Base-by-base conservation (phyloP, 2,888 invertebrate genomes). In the Melanostoma scalare region DNA sequence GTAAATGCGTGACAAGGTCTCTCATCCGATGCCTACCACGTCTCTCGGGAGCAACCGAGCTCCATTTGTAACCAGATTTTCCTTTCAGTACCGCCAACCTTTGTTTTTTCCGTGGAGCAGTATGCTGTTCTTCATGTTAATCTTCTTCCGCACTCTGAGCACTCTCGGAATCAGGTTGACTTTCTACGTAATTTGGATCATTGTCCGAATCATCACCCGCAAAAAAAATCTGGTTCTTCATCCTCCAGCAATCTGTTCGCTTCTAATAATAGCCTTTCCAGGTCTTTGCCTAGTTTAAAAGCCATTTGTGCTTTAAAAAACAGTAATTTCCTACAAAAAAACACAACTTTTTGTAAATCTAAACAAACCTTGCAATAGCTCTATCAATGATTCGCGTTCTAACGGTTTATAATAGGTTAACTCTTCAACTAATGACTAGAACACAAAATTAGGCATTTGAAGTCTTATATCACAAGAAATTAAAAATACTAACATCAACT, bases 121-220 rank as follows among this genome's bases (percentile, higher is more conserved):
- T 50, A 71, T 38, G 50, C 33, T 10, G 8, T 31, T 56, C 56
- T 35, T 56, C 40, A 56, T 58, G n/a, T 48, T 65, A 40, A 36
- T 55, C 48, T 38, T 56, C 48, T 40, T 46, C 65, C 40, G 55
- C 48, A 56, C 65, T 74, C 56, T 65, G 40, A 6, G 42, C 52
- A 53, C 53, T n/a, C n/a, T n/a, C n/a, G n/a, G n/a, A n/a, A n/a
- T n/a, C n/a, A n/a, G n/a, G n/a, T n/a, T n/a, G n/a, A 46, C 61
- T 61, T 44, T 75, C 60, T 33, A 44, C 3, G 20, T 74, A 67
- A 5, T 60, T 53, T n/a, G 67, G 60, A 67, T 68, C 36, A 33
- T 75, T 60, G 44, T 75, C 67, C 36, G 75, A 53, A 75, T 75
- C 60, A 52, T 58, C 52, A 36, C 52, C 67, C 30, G 40, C 58